Evolutionary conservation across 2,888 invertebrate species (phyloP).

Genomic region (Boloria euphrosyne): DNA sequence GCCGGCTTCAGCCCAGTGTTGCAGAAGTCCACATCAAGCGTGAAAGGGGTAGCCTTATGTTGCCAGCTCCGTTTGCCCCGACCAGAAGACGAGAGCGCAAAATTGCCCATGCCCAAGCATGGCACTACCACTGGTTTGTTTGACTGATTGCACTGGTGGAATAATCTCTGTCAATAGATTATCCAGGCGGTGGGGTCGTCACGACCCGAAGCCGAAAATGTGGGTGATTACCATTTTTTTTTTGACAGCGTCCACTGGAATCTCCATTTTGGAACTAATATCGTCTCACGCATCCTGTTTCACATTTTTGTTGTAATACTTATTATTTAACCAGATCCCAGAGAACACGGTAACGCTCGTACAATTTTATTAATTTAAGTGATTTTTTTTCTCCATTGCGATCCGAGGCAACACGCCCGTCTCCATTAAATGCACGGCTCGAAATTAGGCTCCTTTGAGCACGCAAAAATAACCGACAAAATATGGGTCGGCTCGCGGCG

Average conservation of each 20-base stretch:
- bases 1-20: too few relatives aligned
- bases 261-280: slow-evolving; percentile 31
- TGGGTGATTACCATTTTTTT: too few relatives aligned
- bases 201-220: too few relatives aligned
- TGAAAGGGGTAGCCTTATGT: too few relatives aligned
- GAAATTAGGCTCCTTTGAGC: background rate
- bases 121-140: too few relatives aligned
- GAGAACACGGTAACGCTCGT: slow-evolving; percentile 39
- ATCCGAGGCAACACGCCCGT: background rate
- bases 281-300: slow-evolving; percentile 35
- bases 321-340: slow-evolving; percentile 42
- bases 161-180: too few relatives aligned
- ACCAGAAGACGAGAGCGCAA: too few relatives aligned
- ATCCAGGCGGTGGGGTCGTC: too few relatives aligned
- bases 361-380: slow-evolving; percentile 13
- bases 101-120: too few relatives aligned
- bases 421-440: background rate
- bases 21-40: too few relatives aligned
- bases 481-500: background rate
- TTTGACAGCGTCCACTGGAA: slow-evolving; percentile 29
- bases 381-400: background rate
- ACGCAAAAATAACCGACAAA: background rate
- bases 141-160: too few relatives aligned
- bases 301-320: slow-evolving; percentile 42
- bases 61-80: too few relatives aligned